Percentiles rank a stretch among this genome's conserved stretches.
phyloP scores from a whole-genome alignment of 2,797 vertebrate genomes.

The Microcaecilia unicolor region DNA sequence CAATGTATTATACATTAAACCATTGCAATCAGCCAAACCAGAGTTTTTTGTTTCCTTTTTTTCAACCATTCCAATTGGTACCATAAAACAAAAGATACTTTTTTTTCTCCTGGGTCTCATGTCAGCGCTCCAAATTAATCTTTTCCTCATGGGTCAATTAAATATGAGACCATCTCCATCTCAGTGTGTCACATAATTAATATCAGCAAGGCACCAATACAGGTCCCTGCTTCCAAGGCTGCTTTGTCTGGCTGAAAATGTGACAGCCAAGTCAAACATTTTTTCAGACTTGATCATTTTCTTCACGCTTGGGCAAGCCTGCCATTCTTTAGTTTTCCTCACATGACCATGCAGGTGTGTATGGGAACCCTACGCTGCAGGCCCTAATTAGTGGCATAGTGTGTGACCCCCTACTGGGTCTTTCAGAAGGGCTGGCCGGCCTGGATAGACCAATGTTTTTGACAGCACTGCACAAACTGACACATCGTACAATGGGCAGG shows the following conservation, averaged over 20 bases:
- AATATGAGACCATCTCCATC: too few relatives aligned
- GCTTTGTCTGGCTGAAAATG: slow-evolving; percentile 1
- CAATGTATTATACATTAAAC: too few relatives aligned
- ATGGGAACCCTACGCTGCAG: slow-evolving; percentile 58
- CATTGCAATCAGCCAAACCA: too few relatives aligned
- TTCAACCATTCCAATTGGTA: too few relatives aligned
- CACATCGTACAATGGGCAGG: slow-evolving; percentile 49
- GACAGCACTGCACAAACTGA: slow-evolving; percentile 37
- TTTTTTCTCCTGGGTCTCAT: too few relatives aligned
- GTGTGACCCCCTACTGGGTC: slow-evolving; percentile 60
- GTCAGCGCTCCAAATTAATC: too few relatives aligned
- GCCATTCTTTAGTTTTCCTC: slow-evolving; percentile 33
- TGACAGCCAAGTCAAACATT: neutral
- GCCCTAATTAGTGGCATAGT: slow-evolving; percentile 86
- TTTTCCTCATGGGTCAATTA: too few relatives aligned
- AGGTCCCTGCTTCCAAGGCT: neutral
- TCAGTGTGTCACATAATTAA: too few relatives aligned
- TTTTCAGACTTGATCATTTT: slow-evolving; percentile 2
- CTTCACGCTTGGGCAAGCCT: slow-evolving; percentile 34
- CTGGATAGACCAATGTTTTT: slow-evolving; percentile 16
- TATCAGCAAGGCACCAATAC: too few relatives aligned
- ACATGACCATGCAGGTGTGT: slow-evolving; percentile 87
- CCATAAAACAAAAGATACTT: too few relatives aligned
- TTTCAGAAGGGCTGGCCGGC: slow-evolving; percentile 53
- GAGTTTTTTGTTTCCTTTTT: too few relatives aligned